These are phyloP conservation scores for Melopsittacus undulatus DNA, from an alignment of 2,797 vertebrate genomes.

Conservation along the genomic window DNA sequence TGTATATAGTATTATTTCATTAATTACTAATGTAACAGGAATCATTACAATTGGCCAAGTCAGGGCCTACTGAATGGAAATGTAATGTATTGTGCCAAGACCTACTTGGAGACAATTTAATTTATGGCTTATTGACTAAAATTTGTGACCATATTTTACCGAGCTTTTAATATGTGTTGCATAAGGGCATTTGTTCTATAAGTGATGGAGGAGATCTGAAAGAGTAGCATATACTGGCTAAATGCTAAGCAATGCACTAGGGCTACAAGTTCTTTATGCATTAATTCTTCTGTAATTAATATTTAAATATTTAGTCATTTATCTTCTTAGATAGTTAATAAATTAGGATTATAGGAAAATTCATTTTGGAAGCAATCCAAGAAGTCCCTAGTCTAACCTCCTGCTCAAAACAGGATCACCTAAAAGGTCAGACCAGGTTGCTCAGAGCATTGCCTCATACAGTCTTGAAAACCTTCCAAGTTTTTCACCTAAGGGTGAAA, in stretches of 20 bases:
- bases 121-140: constrained; percentile 30
- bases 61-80: constrained; percentile 11
- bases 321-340: neutral
- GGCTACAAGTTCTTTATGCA: neutral
- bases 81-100: neutral
- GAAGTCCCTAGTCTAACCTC: neutral
- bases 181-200: neutral
- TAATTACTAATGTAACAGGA: neutral
- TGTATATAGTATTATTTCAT: neutral
- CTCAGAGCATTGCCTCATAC: neutral
- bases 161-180: constrained; percentile 26
- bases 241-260: neutral
- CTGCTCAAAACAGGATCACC: neutral
- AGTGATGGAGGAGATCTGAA: neutral
- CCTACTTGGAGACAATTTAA: constrained; percentile 7
- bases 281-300: neutral
- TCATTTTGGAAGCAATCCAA: neutral
- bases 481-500: neutral
- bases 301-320: neutral
- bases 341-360: neutral
- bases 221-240: neutral
- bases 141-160: neutral
- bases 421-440: neutral
- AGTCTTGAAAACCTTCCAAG: neutral
- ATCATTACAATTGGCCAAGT: neutral